Conservation (phyloP, 2,113 vertebrate genomes). For the Xiphophorus couchianus region DNA sequence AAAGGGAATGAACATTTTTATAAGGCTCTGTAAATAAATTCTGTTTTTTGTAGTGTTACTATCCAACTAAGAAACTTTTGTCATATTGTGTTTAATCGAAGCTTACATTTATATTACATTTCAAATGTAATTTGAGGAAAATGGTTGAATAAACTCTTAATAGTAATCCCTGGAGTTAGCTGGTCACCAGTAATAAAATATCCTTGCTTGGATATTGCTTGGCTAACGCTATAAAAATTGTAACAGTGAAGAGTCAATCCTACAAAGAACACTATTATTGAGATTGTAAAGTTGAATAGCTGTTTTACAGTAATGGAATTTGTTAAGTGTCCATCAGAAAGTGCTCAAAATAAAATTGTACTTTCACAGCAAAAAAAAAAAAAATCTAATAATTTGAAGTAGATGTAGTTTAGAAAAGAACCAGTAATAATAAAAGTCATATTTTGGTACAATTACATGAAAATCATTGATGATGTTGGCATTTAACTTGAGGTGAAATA, state of each 20-base stretch:
- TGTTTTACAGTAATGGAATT: constrained; percentile 53
- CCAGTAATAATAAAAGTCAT: background rate
- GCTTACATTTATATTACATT: background rate
- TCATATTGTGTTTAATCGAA: background rate
- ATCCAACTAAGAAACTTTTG: background rate
- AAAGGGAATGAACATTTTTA: no score
- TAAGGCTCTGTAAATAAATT: no score
- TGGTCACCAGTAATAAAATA: constrained; percentile 10
- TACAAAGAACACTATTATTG: constrained; percentile 56
- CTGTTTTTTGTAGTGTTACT: no score
- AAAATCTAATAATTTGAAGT: background rate
- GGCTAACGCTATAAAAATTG: constrained; percentile 38
- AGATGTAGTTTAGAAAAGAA: background rate
- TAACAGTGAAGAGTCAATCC: constrained; percentile 49
- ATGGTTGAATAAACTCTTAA: constrained; percentile 25
- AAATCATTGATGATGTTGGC: background rate
- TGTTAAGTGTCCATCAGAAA: constrained; percentile 30
- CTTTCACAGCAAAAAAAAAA: constrained; percentile 9
- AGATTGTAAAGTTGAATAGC: constrained; percentile 16
- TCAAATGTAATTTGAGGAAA: constrained; percentile 45
- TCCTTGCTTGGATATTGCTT: constrained; percentile 44
- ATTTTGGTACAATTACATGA: background rate
- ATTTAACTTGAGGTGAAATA: constrained; percentile 4
- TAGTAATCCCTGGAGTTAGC: constrained; percentile 19
- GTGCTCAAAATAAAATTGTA: constrained; percentile 8